phyloP scores from a whole-genome alignment of 2,113 vertebrate genomes.

The Ciconia maguari region DNA sequence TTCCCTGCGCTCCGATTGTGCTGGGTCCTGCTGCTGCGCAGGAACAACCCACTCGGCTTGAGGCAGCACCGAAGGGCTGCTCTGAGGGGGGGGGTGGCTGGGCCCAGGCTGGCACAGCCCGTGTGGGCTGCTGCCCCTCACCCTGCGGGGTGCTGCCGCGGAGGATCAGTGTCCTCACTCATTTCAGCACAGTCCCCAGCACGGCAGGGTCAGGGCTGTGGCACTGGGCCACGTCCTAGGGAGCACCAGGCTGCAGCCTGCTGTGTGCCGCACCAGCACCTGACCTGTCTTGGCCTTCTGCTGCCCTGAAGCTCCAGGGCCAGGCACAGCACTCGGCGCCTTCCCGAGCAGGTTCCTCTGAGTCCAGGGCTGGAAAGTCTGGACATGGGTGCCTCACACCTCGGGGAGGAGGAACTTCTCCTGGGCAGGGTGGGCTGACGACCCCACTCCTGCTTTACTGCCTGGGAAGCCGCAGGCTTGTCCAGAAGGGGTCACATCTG shows the following conservation, averaged over 20 bases:
- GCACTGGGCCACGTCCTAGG: too few species aligned
- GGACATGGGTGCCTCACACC: accelerated
- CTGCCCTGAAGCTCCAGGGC: background rate
- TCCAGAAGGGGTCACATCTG: background rate
- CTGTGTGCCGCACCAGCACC: accelerated
- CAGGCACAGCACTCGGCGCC: accelerated
- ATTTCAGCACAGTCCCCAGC: background rate
- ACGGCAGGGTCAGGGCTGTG: too few species aligned
- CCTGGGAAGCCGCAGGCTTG: background rate
- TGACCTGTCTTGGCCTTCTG: background rate
- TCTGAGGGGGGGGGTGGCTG: accelerated
- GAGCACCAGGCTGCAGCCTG: background rate
- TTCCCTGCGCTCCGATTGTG: background rate
- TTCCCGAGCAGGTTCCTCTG: background rate
- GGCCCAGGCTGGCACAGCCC: too few species aligned
- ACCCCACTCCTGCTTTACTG: background rate
- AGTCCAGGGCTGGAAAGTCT: background rate
- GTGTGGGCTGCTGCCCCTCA: background rate
- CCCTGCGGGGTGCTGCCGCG: background rate
- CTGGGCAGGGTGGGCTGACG: background rate
- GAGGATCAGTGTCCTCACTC: too few species aligned
- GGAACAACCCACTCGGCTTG: background rate
- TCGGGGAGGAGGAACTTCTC: background rate
- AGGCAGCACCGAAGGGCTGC: background rate
- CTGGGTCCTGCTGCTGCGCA: background rate